Evolutionary conservation across 2,113 vertebrate genomes (phyloP), one percentile per base, ranked within the genome.

Genomic region (Podarcis muralis): DNA sequence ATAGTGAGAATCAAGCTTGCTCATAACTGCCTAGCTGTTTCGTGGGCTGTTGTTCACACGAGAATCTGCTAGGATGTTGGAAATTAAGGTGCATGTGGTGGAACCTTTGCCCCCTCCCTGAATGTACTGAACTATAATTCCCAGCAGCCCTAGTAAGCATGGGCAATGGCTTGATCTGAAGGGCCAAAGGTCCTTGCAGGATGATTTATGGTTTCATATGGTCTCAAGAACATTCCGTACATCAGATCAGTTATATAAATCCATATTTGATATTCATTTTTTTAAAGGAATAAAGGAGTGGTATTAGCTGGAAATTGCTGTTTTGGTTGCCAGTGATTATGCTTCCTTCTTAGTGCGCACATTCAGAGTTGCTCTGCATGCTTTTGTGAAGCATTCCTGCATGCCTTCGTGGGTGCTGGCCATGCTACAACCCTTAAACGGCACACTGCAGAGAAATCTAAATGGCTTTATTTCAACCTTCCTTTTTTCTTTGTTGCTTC

Each of bases 241-340:
- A 37, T 48, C 23, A n/a, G 53, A 57, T 66, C 32, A 71, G 23
- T 32, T 87, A 37, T 30, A 20, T 40, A 81, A 83, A 48, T 82
- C 27, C 25, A 27, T 3, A 40, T 78, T 23, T 25, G 20, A 48
- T 25, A 11, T 76, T 65, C 13, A 32, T 74, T 76, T 22, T 85
- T 6, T 72, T 57, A 80, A 7, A n/a, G 22, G 59, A 88, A 48
- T 90, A 84, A 65, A 77, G 15, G 13, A 76, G 90, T 18, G 87
- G 87, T 16, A 3, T 6, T 7, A 48, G 66, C 87, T 66, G 9
- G 74, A 77, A 8, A 8, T 74, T 80, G 2, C 76, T 76, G 7
- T 75, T 89, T 53, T 84, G 85, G 30, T 79, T 92, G 25, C 23
- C 16, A 90, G 85, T 43, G 69, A 20, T 81, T 83, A 12, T 16